phyloP scores from a whole-genome alignment of 2,888 invertebrate genomes.

The Steinernema scapterisci region DNA sequence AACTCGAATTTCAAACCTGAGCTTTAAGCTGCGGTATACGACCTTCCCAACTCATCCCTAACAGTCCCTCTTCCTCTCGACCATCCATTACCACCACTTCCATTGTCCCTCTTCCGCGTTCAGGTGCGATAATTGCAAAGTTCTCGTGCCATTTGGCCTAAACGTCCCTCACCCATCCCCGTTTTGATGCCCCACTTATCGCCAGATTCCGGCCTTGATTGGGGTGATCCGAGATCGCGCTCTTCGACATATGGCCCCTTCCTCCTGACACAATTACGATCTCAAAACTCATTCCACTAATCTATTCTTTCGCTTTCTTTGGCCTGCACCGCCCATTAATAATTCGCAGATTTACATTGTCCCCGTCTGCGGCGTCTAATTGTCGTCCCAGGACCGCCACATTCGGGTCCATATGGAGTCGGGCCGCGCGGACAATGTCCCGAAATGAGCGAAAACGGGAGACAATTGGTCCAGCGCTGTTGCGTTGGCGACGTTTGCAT shows the following conservation, averaged over 20 bases:
- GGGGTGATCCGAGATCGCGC: neutral
- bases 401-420: constrained; percentile 20
- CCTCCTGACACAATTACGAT: constrained; percentile 7
- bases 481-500: constrained; percentile 31
- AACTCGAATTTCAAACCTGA: too few species aligned
- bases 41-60: neutral
- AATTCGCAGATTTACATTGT: constrained; percentile 26
- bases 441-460: constrained; percentile 27
- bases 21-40: too few species aligned
- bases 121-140: constrained; percentile 30
- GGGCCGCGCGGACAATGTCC: constrained; percentile 25
- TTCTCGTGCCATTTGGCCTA: constrained; percentile 29
- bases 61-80: neutral
- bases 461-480: constrained; percentile 16
- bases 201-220: constrained; percentile 1
- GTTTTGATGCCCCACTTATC: neutral
- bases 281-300: neutral
- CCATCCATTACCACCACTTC: too few species aligned
- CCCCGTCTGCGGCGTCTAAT: constrained; percentile 14
- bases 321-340: constrained; percentile 28
- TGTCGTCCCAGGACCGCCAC: neutral
- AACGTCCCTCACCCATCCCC: neutral
- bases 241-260: neutral
- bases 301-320: constrained; percentile 12
- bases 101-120: too few species aligned